Percentiles rank a stretch among this genome's conserved stretches.
phyloP scores from a whole-genome alignment of 2,113 vertebrate species.

The Seriola quinqueradiata region DNA sequence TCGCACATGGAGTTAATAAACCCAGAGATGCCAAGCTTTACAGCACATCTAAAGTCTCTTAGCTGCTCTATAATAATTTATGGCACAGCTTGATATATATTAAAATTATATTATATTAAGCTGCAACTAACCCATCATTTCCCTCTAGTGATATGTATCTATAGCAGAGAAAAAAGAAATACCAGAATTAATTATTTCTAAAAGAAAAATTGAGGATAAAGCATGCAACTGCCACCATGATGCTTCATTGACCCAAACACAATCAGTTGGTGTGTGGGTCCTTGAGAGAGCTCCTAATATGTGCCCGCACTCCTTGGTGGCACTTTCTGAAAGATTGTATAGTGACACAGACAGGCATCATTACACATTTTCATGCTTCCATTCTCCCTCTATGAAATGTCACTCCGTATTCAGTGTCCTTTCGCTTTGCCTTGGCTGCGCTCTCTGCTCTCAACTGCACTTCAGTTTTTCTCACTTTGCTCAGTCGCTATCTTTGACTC shows the following conservation, averaged over 20 bases:
- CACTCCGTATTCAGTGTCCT: slow-evolving; percentile 60
- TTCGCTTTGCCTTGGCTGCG: slow-evolving; percentile 29
- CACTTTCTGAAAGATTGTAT: slow-evolving; percentile 42
- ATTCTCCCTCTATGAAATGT: slow-evolving; percentile 58
- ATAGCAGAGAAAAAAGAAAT: background rate
- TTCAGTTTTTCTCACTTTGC: slow-evolving; percentile 28
- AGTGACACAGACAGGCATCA: slow-evolving; percentile 61
- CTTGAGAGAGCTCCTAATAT: slow-evolving; percentile 13
- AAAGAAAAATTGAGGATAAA: background rate
- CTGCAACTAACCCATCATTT: background rate
- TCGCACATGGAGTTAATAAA: slow-evolving; percentile 1
- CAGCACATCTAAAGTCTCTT: background rate
- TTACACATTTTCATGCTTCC: slow-evolving; percentile 70
- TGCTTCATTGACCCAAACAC: background rate
- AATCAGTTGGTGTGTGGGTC: background rate
- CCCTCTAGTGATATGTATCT: background rate
- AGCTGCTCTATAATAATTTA: slow-evolving; percentile 21
- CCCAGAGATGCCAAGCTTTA: background rate
- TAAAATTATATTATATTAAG: background rate
- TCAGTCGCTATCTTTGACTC: slow-evolving; percentile 49
- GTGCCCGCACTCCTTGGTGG: slow-evolving; percentile 21
- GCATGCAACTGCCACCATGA: background rate
- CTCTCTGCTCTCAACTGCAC: background rate
- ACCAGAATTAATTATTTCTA: background rate
- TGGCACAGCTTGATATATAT: slow-evolving; percentile 1